Evolutionary conservation across 2,113 vertebrate species (phyloP).

Genomic region (Neodontobutis hainanensis): DNA sequence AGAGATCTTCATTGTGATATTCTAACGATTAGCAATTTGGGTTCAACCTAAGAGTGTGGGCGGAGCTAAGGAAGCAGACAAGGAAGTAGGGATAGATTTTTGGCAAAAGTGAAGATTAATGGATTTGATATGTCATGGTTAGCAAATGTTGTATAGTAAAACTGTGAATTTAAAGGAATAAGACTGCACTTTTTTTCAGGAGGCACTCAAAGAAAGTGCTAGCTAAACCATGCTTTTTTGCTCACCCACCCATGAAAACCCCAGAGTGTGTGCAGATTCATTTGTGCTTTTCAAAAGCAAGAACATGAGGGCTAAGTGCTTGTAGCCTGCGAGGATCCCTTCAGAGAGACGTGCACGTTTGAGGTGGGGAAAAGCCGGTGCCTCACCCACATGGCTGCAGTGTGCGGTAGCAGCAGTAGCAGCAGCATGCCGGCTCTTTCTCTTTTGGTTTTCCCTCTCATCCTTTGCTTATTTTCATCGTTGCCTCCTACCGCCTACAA

Average conservation of each 20-base stretch:
- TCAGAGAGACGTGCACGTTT: slow-evolving; percentile 14
- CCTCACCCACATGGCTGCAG: slow-evolving; percentile 78
- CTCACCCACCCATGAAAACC: slow-evolving; percentile 36
- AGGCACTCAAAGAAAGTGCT: slow-evolving; percentile 16
- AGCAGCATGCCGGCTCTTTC: slow-evolving; percentile 41
- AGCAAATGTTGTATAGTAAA: background rate
- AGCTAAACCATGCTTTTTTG: slow-evolving; percentile 27
- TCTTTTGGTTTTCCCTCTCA: slow-evolving; percentile 19
- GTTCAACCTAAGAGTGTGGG: background rate
- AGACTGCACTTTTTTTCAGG: background rate
- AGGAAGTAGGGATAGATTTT: slow-evolving; percentile 3
- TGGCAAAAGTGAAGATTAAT: background rate
- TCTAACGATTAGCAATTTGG: background rate
- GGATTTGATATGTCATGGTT: background rate
- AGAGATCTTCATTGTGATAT: slow-evolving; percentile 1
- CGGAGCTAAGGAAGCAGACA: slow-evolving; percentile 3
- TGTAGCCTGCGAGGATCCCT: slow-evolving; percentile 8
- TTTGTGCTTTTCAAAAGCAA: slow-evolving; percentile 32
- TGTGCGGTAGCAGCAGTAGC: slow-evolving; percentile 30
- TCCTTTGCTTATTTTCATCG: slow-evolving; percentile 22
- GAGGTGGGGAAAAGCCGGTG: slow-evolving; percentile 46
- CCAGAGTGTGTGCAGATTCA: slow-evolving; percentile 30
- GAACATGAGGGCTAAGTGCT: slow-evolving; percentile 28
- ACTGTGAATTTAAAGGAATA: too few relatives aligned
- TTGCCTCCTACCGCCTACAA: slow-evolving; percentile 22